A percentile compares a stretch with the other conserved stretches of the same genome.
phyloP scores from a whole-genome alignment of 2,113 vertebrate genomes.

The Phainopepla nitens region DNA sequence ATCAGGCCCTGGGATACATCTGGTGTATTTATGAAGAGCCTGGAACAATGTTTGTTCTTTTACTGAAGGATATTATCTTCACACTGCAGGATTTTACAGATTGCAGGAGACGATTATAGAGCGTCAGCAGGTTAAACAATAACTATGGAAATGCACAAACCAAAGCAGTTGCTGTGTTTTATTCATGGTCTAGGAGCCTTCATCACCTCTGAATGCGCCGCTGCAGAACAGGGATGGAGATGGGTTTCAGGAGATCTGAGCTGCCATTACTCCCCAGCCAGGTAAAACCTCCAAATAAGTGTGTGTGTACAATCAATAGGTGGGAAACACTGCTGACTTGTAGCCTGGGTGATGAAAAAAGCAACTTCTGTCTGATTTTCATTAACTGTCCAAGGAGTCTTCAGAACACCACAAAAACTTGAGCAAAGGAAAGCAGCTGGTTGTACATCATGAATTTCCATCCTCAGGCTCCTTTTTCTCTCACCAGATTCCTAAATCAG shows the following conservation, averaged over 20 bases:
- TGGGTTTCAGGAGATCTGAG: neutral
- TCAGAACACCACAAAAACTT: neutral
- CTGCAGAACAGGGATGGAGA: neutral
- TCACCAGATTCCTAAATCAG: neutral
- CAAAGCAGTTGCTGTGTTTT: neutral
- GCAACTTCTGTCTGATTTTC: neutral
- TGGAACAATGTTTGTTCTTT: neutral
- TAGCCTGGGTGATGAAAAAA: neutral
- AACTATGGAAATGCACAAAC: constrained; percentile 15
- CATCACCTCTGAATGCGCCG: neutral
- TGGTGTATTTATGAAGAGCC: neutral
- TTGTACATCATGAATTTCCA: neutral
- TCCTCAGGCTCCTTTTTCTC: neutral
- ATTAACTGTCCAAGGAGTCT: neutral
- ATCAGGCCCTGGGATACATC: neutral
- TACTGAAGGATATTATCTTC: constrained; percentile 4
- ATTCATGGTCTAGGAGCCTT: neutral
- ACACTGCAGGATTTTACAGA: neutral
- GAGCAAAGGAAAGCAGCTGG: neutral
- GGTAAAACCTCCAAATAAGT: neutral
- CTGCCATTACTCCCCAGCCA: neutral
- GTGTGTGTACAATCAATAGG: rapidly evolving
- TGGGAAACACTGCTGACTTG: neutral
- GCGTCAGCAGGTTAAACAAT: neutral
- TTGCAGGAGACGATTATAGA: neutral